These are phyloP conservation scores for Panagrolaimus sp. DNA, from an alignment of 1,140 invertebrate species.

Conservation along the genomic window DNA sequence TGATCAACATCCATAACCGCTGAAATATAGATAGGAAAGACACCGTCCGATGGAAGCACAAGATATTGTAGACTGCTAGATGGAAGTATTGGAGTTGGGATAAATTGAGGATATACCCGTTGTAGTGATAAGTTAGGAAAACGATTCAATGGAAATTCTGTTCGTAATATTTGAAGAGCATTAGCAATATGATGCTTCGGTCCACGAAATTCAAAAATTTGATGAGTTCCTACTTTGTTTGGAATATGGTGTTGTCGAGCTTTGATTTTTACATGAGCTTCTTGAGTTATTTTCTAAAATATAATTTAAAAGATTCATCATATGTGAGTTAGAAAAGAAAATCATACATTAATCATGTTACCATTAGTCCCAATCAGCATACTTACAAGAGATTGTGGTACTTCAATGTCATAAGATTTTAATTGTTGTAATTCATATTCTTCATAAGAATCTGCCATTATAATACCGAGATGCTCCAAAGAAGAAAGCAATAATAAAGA, in stretches of 20 bases:
- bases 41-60: conserved; percentile 78
- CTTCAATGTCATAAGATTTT: conserved; percentile 51
- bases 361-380: conserved; percentile 56
- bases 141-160: conserved; percentile 46
- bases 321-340: background rate
- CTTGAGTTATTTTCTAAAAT: conserved; percentile 52
- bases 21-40: conserved; percentile 81
- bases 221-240: conserved; percentile 46
- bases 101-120: conserved; percentile 50
- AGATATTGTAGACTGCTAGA: conserved; percentile 64
- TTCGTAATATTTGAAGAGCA: conserved; percentile 52
- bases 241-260: conserved; percentile 54
- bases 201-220: conserved; percentile 55
- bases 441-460: too few relatives aligned
- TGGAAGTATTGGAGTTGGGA: background rate
- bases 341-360: conserved; percentile 52
- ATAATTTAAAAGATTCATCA: background rate
- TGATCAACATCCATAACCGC: conserved; percentile 75
- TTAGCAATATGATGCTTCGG: conserved; percentile 56
- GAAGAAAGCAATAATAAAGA: too few relatives aligned
- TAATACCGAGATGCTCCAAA: too few relatives aligned
- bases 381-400: conserved; percentile 56
- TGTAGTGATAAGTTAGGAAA: conserved; percentile 57
- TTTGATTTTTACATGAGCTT: conserved; percentile 53
- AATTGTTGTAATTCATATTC: too few relatives aligned